Percentiles rank a stretch among this genome's conserved stretches.
These are phyloP conservation scores for Loris lydekkerianus DNA, from an alignment of 2,797 vertebrate species.

Conservation along the genomic window DNA sequence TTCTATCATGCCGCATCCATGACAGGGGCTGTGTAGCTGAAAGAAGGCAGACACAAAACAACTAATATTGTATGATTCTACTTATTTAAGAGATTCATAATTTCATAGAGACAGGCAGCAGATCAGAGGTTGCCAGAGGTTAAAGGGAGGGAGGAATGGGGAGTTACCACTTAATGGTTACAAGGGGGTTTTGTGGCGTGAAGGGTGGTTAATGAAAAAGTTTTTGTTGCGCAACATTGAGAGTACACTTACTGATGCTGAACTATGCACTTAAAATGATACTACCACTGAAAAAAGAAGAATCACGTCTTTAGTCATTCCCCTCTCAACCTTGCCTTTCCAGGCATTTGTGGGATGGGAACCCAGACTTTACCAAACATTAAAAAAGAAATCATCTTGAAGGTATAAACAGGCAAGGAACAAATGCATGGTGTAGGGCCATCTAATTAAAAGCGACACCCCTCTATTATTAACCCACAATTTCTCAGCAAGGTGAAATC, in stretches of 20 bases:
- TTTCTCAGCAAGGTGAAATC: constrained; percentile 65
- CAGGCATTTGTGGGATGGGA: background rate
- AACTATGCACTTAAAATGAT: background rate
- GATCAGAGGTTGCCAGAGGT: background rate
- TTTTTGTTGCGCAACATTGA: background rate
- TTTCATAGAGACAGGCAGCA: background rate
- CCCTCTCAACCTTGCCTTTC: background rate
- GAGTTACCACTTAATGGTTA: background rate
- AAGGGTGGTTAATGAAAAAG: background rate
- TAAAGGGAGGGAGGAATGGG: background rate
- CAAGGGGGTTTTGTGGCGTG: background rate
- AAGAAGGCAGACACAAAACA: background rate
- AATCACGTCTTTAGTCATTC: background rate
- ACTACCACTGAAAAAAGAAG: background rate
- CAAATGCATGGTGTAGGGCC: background rate
- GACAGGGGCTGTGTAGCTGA: background rate
- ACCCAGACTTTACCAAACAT: constrained; percentile 30
- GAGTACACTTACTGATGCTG: background rate
- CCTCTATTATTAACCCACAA: constrained; percentile 60
- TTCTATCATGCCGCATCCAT: background rate
- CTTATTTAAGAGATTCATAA: background rate
- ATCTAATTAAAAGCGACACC: constrained; percentile 52
- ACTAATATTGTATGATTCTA: background rate
- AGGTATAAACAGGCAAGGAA: constrained; percentile 55
- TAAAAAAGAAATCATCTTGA: background rate